phyloP scores from a whole-genome alignment of 2,113 vertebrate genomes.

The Mesembrinibis cayennensis region DNA sequence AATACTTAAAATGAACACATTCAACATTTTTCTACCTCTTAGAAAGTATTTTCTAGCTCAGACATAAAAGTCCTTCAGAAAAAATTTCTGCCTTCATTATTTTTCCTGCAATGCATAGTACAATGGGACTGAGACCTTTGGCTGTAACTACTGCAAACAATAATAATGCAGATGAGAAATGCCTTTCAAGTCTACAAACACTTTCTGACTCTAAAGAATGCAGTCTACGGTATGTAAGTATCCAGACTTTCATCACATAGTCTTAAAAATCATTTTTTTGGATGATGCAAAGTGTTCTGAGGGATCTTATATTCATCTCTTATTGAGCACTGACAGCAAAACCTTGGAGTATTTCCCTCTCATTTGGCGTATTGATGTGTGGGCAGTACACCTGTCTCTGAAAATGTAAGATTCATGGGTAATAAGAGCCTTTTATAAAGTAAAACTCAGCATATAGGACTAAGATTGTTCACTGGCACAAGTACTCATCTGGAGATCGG shows the following conservation, averaged over 20 bases:
- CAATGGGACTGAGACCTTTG: not conserved
- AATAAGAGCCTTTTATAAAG: not conserved
- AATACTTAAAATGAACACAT: not conserved
- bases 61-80: not conserved
- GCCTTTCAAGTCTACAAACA: not conserved
- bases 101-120: not conserved
- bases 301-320: not conserved
- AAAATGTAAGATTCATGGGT: not conserved
- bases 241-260: not conserved
- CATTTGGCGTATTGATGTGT: not conserved
- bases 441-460: not conserved
- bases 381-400: not conserved
- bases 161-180: not conserved
- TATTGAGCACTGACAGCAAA: not conserved
- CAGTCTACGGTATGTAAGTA: not conserved
- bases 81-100: not conserved
- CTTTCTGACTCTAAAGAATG: not conserved
- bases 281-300: not conserved
- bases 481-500: not conserved
- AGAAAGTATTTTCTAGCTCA: not conserved
- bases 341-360: not conserved
- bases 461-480: not conserved
- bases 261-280: not conserved
- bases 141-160: not conserved
- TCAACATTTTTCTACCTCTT: not conserved